A percentile compares a stretch with the other conserved stretches of the same genome.
Conservation (phyloP, 1,140 invertebrate species). For the Ceratosolen fusciceps region DNA sequence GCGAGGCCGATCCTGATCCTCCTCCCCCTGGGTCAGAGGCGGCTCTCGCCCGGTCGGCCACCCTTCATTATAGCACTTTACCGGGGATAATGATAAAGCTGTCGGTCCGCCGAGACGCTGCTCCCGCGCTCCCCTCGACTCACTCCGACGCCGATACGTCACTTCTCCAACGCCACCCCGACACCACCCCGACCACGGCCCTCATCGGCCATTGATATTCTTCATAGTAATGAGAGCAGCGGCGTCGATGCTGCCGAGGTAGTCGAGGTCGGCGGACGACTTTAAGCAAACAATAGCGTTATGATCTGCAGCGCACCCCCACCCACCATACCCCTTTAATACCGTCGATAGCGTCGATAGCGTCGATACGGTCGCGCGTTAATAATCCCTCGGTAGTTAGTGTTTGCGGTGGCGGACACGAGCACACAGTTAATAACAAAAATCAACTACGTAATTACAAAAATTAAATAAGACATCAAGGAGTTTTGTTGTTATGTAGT, state of each 20-base stretch:
- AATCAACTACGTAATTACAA: too few species aligned
- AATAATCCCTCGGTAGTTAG: neutral
- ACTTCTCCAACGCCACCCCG: too few species aligned
- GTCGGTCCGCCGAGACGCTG: neutral
- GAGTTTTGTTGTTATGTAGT: conserved; percentile 54
- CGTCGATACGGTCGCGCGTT: neutral
- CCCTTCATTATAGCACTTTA: too few species aligned
- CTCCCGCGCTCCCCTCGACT: too few species aligned
- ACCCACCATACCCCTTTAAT: too few species aligned
- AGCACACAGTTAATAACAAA: neutral
- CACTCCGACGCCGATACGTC: too few species aligned
- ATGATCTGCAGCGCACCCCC: neutral
- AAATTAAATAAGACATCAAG: neutral
- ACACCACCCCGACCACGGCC: too few species aligned
- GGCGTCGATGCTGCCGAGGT: neutral
- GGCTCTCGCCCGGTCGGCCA: too few species aligned
- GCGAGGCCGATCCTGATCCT: too few species aligned
- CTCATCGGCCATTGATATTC: neutral
- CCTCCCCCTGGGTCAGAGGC: too few species aligned
- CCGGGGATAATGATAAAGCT: too few species aligned
- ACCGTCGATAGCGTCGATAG: too few species aligned
- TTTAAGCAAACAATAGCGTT: neutral
- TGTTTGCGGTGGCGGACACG: neutral
- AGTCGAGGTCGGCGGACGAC: neutral
- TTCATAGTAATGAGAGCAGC: neutral